These are phyloP conservation scores for Lytechinus pictus DNA, from an alignment of 35 echinoderm and acorn worm species.

Conservation along the genomic window DNA sequence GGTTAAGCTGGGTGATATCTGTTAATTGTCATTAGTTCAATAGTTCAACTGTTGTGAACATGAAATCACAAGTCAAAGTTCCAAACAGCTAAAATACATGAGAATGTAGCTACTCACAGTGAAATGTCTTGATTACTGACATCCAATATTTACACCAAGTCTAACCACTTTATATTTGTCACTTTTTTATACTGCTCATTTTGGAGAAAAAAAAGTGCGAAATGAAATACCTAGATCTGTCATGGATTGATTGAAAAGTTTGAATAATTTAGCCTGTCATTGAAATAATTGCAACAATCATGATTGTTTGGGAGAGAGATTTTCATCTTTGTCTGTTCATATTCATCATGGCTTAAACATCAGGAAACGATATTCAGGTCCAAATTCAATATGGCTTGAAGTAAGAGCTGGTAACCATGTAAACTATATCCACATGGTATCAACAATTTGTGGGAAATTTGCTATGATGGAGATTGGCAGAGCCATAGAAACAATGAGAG, in stretches of 20 bases:
- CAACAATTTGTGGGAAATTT: background rate
- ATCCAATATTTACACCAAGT: too few relatives aligned
- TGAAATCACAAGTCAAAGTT: background rate
- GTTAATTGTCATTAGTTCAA: too few relatives aligned
- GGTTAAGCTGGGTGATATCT: too few relatives aligned
- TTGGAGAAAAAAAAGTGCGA: too few relatives aligned
- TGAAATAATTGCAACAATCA: background rate
- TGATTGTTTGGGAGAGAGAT: background rate
- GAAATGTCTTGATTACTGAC: too few relatives aligned
- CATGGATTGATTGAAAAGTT: background rate
- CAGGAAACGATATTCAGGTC: background rate
- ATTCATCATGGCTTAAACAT: background rate
- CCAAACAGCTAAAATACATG: background rate
- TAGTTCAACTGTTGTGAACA: background rate
- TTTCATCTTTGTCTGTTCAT: background rate
- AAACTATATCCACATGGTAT: conserved; percentile 5
- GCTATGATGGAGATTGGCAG: background rate
- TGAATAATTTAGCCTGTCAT: background rate
- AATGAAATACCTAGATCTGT: background rate
- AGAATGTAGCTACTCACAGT: too few relatives aligned
- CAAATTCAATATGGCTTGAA: conserved; percentile 1
- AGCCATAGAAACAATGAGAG: background rate
- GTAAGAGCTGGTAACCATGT: background rate
- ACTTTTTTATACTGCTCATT: too few relatives aligned
- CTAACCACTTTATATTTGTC: too few relatives aligned